These are phyloP conservation scores for Hyposoter dolosus DNA, from an alignment of 2,888 invertebrate species.

Conservation along the genomic window DNA sequence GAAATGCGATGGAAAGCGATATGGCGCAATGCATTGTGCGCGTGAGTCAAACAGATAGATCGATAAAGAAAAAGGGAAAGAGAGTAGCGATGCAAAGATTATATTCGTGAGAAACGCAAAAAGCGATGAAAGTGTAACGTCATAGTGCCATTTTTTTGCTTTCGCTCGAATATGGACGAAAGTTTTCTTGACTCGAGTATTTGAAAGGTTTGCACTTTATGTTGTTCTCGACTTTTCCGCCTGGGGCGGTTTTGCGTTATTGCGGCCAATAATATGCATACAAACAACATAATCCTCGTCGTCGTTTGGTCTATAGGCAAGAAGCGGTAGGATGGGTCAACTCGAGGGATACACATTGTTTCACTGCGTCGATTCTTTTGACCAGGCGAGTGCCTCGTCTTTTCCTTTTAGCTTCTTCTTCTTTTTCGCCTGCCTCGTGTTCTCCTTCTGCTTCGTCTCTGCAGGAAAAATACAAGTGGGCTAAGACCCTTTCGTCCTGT, in stretches of 20 bases:
- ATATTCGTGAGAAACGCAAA: background rate
- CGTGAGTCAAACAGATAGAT: background rate
- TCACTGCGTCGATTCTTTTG: slow-evolving; percentile 14
- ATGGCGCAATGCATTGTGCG: too few species aligned
- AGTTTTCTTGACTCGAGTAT: slow-evolving; percentile 20
- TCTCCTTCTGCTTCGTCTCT: background rate
- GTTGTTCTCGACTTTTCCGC: slow-evolving; percentile 34
- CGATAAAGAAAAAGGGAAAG: slow-evolving; percentile 28
- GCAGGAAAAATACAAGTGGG: slow-evolving; percentile 8
- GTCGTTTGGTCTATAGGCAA: slow-evolving; percentile 1
- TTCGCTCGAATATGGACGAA: slow-evolving; percentile 9
- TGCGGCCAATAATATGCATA: slow-evolving; percentile 62
- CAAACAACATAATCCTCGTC: slow-evolving; percentile 51
- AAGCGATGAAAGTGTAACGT: slow-evolving; percentile 7
- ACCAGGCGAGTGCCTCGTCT: slow-evolving; percentile 2
- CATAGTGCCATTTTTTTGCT: background rate
- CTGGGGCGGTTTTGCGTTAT: slow-evolving; percentile 61
- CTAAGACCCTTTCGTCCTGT: slow-evolving; percentile 68
- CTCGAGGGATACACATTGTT: slow-evolving; percentile 38
- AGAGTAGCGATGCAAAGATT: background rate
- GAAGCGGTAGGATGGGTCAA: background rate
- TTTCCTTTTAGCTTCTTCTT: background rate
- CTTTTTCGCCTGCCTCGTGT: slow-evolving; percentile 20
- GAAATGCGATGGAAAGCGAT: background rate
- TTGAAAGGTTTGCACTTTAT: slow-evolving; percentile 49